Evolutionary conservation across 1,140 invertebrate genomes (phyloP), one percentile per base, ranked within the genome.

Genomic region (Dinothrombium tinctorium): DNA sequence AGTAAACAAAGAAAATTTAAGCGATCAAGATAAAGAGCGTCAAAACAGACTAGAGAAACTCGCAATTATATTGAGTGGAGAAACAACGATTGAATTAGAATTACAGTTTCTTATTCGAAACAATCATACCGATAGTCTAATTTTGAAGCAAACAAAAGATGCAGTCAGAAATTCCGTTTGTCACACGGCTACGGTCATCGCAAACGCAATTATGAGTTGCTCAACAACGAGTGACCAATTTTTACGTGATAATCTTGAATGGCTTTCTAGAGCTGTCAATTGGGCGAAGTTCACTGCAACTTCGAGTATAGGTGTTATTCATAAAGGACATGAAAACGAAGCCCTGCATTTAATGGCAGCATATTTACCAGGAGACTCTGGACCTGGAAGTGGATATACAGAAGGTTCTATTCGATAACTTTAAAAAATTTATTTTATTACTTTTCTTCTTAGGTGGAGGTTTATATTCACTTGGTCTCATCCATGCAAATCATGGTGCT

Each of bases 201-300:
- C 92, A 2, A 98, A 99, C 65, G 86, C 83, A 4, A 87, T 89
- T 50, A 99, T 99, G 92, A 89, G 98, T 61, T 80, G 81, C 51
- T 94, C 92, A 21, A 95, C 89, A 6, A 89, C 83, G 1, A 77
- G 72, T 53, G 83, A 89, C 59, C 76, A 82, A 54, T 89, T 89
- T 60, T 61, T 89, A 15, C 77, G 89, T 50, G 90, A 98, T 55
- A 98, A 99, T 59, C 64, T 99, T 24, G 92, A 98, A 54, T 99
- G 94, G 94, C 60, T 99, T 39, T 81, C 84, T 1, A 67, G 90
- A 42, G 94, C 94, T 0, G 96, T 90, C 9, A 99, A 99, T 59
- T 99, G 92, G 92, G 92, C 92, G 0, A 99, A 99, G 59, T 68
- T 99, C 47, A 92, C 89, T 28, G 94, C 92, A 0, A 98, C 92